phyloP scores from a whole-genome alignment of 2,113 vertebrate genomes.

The Ibidorhyncha struthersii region DNA sequence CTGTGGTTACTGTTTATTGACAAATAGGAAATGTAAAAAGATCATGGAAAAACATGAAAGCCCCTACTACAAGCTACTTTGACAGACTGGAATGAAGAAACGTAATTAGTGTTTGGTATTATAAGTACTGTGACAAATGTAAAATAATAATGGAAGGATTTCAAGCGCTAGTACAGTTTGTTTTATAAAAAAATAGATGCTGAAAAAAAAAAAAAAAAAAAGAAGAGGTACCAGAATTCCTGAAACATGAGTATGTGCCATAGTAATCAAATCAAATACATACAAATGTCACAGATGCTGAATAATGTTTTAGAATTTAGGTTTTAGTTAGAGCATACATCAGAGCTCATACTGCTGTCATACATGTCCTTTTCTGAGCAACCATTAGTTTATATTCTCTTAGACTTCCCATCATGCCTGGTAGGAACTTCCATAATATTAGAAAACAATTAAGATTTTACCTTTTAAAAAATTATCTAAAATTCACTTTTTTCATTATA shows the following conservation, averaged over 20 bases:
- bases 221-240: not conserved
- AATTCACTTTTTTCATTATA: not conserved
- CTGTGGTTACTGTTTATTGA: not conserved
- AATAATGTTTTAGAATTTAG: not conserved
- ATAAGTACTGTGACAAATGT: not conserved
- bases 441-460: not conserved
- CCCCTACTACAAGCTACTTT: not conserved
- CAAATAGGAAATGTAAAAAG: not conserved
- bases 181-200: not conserved
- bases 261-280: not conserved
- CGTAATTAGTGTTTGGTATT: not conserved
- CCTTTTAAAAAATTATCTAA: not conserved
- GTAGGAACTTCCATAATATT: not conserved
- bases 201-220: not conserved
- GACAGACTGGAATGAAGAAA: not conserved
- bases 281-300: not conserved
- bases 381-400: not conserved
- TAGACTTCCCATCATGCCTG: not conserved
- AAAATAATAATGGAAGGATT: not conserved
- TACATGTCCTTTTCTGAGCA: not conserved
- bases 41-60: not conserved
- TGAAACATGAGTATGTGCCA: not conserved
- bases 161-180: not conserved
- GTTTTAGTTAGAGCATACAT: not conserved
- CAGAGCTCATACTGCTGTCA: not conserved